Conservation (phyloP, 2,888 invertebrate genomes). For the Clunio marinus region DNA sequence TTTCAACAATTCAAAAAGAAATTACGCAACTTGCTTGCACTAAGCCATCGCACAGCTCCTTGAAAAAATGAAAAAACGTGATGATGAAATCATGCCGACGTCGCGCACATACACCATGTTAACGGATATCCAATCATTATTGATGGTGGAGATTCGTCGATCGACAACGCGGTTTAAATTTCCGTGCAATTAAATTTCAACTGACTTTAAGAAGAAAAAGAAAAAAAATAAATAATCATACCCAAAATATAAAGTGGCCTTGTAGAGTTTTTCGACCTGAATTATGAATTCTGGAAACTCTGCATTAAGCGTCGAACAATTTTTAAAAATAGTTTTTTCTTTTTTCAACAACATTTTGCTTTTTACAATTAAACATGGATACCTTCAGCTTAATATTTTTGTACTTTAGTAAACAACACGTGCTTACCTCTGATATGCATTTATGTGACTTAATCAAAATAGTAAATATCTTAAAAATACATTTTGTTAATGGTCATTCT, state of each 20-base stretch:
- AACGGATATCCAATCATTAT: background rate
- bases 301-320: background rate
- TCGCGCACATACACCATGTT: background rate
- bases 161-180: background rate
- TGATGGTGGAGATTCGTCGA: background rate
- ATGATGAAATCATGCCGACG: background rate
- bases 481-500: no score
- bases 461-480: no score
- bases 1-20: no score
- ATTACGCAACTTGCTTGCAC: background rate
- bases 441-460: background rate
- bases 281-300: constrained; percentile 8
- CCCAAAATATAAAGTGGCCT: constrained; percentile 14
- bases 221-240: no score
- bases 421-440: background rate
- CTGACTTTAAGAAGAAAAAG: no score
- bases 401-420: constrained; percentile 16
- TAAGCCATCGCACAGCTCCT: background rate
- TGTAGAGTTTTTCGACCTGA: constrained; percentile 31
- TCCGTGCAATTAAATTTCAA: background rate
- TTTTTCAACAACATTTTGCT: constrained; percentile 51
- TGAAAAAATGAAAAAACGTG: background rate
- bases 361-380: constrained; percentile 43
- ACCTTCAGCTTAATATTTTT: background rate
- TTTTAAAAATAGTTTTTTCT: background rate